phyloP scores from a whole-genome alignment of 2,797 vertebrate genomes.

The Huso huso region DNA sequence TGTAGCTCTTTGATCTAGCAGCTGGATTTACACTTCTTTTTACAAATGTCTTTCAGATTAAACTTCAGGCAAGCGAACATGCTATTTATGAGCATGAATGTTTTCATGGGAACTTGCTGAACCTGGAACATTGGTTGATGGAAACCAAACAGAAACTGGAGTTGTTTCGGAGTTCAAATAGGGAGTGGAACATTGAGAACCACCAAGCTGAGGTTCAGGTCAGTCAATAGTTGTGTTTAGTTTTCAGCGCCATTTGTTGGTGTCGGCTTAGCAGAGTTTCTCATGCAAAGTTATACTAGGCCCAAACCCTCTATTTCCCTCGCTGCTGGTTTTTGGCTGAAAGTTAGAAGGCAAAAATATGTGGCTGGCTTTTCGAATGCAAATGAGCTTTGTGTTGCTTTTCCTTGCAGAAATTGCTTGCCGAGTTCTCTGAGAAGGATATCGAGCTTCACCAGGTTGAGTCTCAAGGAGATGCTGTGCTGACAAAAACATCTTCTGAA shows the following conservation, averaged over 20 bases:
- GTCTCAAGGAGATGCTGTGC: slow-evolving; percentile 56
- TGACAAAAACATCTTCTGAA: slow-evolving; percentile 67
- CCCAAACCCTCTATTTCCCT: not conserved
- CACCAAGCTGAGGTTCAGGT: slow-evolving; percentile 69
- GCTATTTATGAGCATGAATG: slow-evolving; percentile 55
- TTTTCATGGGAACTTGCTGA: slow-evolving; percentile 65
- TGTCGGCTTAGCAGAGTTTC: not conserved
- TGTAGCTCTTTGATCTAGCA: not conserved
- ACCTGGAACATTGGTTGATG: slow-evolving; percentile 72
- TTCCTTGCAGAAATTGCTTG: slow-evolving; percentile 57
- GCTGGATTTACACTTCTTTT: not conserved
- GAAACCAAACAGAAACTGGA: slow-evolving; percentile 62
- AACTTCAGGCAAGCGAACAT: slow-evolving; percentile 44
- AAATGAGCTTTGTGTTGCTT: too few species aligned
- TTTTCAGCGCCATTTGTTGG: not conserved
- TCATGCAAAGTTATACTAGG: not conserved
- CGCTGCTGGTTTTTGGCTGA: not conserved
- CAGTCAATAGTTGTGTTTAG: slow-evolving; percentile 11
- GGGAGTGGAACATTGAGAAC: slow-evolving; percentile 44
- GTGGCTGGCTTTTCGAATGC: too few species aligned
- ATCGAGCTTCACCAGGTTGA: slow-evolving; percentile 68
- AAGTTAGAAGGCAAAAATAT: not conserved
- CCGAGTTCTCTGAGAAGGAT: slow-evolving; percentile 78
- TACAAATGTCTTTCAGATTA: slow-evolving; percentile 24
- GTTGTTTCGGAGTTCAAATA: slow-evolving; percentile 42